These are phyloP conservation scores for Biston betularia DNA, from an alignment of 2,888 invertebrate genomes.

Conservation along the genomic window DNA sequence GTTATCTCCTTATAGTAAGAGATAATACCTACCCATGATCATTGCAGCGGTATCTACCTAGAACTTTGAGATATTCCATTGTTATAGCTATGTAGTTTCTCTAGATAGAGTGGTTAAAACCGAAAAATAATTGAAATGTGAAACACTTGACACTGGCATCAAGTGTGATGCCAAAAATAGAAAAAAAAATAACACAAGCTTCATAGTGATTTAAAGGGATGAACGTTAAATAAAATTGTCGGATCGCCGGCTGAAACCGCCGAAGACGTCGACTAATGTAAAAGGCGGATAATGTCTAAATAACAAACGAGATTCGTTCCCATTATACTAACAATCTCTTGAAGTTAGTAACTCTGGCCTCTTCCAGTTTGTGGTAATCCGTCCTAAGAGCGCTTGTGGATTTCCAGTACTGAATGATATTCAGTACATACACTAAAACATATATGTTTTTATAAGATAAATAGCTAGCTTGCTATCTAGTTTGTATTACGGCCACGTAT, in stretches of 20 bases:
- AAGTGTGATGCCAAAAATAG: background rate
- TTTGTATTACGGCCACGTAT: no score
- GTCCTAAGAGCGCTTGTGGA: conserved; percentile 32
- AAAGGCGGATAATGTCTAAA: conserved; percentile 48
- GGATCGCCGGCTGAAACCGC: conserved; percentile 14
- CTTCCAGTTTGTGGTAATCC: conserved; percentile 46
- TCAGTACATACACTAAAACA: conserved; percentile 10
- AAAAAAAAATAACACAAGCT: conserved; percentile 19
- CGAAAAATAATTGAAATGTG: no score
- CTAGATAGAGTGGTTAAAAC: no score
- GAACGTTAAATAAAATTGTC: conserved; percentile 35
- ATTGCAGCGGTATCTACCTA: no score
- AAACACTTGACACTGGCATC: no score
- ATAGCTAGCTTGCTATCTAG: no score
- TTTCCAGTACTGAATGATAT: conserved; percentile 21
- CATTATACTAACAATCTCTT: conserved; percentile 64
- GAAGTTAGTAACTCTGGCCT: conserved; percentile 57
- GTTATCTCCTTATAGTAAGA: no score
- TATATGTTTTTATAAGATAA: no score
- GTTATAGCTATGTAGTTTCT: no score
- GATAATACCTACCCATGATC: no score
- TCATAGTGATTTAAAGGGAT: conserved; percentile 29
- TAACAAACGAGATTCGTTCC: conserved; percentile 55
- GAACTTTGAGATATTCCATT: no score
- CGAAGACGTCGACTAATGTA: conserved; percentile 29